These are phyloP conservation scores for Borostomias antarcticus DNA, from an alignment of 2,797 vertebrate genomes.

Conservation along the genomic window DNA sequence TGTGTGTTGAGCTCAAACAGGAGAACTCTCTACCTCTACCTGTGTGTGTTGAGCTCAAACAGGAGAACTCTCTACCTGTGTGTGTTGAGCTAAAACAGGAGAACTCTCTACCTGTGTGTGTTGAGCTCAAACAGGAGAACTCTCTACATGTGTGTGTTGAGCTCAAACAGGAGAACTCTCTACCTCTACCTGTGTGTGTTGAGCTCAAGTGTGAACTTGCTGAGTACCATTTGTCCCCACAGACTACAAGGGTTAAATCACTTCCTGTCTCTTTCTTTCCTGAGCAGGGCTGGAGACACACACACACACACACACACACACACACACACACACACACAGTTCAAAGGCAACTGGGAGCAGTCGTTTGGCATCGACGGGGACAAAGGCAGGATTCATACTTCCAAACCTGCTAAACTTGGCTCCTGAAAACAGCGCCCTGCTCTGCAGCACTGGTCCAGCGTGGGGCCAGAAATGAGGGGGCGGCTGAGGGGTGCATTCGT, in stretches of 20 bases:
- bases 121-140: no score
- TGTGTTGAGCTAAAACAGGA: no score
- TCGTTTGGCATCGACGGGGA: slow-evolving; percentile 28
- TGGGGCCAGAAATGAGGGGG: no score
- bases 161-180: no score
- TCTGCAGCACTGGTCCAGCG: background rate
- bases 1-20: no score
- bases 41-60: no score
- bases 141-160: no score
- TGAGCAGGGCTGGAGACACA: background rate
- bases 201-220: slow-evolving; percentile 25
- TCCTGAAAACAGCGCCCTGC: slow-evolving; percentile 24
- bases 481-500: background rate
- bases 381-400: slow-evolving; percentile 53
- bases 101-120: no score
- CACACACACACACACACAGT: slow-evolving; percentile 24
- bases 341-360: slow-evolving; percentile 28
- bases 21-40: no score
- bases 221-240: slow-evolving; percentile 29
- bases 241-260: slow-evolving; percentile 33
- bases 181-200: no score
- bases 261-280: slow-evolving; percentile 38
- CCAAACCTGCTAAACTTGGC: slow-evolving; percentile 51
- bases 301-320: background rate
- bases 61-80: no score